Base-by-base conservation (phyloP, 2,113 vertebrate genomes). In the Platichthys stellatus region DNA sequence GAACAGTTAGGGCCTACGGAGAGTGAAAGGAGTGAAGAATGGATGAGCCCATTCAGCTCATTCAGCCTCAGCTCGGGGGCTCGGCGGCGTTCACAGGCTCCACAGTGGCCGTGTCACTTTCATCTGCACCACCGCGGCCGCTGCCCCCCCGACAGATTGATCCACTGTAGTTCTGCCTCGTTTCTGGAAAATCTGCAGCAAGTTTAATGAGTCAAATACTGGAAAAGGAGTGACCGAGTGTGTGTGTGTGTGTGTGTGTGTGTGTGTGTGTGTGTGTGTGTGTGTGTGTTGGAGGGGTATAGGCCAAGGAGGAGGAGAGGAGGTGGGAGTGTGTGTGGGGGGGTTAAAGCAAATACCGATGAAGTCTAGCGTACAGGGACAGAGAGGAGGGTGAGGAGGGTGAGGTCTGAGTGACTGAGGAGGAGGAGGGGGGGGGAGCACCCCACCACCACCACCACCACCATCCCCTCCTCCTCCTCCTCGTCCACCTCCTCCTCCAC, bases 131-230 rank as follows among this genome's bases (percentile, higher is more conserved):
- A 93, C 73, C 80, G 77, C 90, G 87, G 93, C 80, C 66, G 70
- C 53, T 73, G 71, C 21, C 65, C 31, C 75, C 78, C 74, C 51
- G 59, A 89, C 94, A 95, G 96, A 96, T 97, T 95, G 95, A 97
- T 96, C 94, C 93, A 87, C 59, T 72, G 17, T 5, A 13, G 20
- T 14, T 56, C n/a, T 21, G 53, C 69, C 26, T 94, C 93, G 94
- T 96, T 93, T 96, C 94, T 95, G 93, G 94, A 95, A 95, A 95
- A 95, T 95, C 92, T 89, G 93, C 94, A 94, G 95, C 95, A 96
- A 96, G 96, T 96, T 93, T 97, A 96, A 97, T 96, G 96, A 97
- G 96, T 92, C 94, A 94, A 94, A 96, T 94, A 92, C 93, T 95
- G 93, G 78, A 86, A 90, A 88, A 86, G 67, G 23, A 67, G 13